Evolutionary conservation across 2,113 vertebrate species (phyloP).

Genomic region (Bufo gargarizans): DNA sequence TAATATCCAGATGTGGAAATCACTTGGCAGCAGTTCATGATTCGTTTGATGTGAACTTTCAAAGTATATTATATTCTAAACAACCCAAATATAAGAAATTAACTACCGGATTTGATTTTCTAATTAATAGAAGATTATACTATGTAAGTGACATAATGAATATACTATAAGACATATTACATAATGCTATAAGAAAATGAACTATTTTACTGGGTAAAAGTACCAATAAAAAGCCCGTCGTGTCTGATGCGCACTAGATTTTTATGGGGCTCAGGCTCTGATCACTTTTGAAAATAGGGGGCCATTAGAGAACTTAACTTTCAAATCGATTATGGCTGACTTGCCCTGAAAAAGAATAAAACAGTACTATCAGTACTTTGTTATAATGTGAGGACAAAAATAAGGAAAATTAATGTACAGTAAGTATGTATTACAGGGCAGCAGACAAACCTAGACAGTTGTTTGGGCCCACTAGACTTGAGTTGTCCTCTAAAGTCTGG

Average conservation of each 20-base stretch:
- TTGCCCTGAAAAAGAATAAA: too few species aligned
- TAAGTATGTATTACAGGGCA: too few species aligned
- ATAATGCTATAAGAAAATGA: background rate
- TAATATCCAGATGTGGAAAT: conserved; percentile 49
- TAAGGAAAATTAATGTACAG: too few species aligned
- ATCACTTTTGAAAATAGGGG: too few species aligned
- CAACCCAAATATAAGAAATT: background rate
- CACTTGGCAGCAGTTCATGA: conserved; percentile 17
- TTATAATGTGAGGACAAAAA: too few species aligned
- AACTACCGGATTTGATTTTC: background rate
- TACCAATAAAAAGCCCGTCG: background rate
- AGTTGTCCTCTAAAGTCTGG: too few species aligned
- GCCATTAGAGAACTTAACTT: too few species aligned
- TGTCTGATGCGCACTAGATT: background rate
- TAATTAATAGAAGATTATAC: background rate
- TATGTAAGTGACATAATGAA: background rate
- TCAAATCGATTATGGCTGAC: too few species aligned
- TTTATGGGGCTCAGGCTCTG: background rate
- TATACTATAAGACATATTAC: background rate
- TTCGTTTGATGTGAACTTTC: conserved; percentile 31
- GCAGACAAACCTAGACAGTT: background rate
- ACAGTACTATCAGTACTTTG: too few species aligned
- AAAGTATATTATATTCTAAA: conserved; percentile 4
- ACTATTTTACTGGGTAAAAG: background rate
- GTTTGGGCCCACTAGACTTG: too few species aligned